Evolutionary conservation across 2,888 invertebrate species (phyloP), one percentile per base, ranked within the genome.

Genomic region (Drosophila paranaensis): DNA sequence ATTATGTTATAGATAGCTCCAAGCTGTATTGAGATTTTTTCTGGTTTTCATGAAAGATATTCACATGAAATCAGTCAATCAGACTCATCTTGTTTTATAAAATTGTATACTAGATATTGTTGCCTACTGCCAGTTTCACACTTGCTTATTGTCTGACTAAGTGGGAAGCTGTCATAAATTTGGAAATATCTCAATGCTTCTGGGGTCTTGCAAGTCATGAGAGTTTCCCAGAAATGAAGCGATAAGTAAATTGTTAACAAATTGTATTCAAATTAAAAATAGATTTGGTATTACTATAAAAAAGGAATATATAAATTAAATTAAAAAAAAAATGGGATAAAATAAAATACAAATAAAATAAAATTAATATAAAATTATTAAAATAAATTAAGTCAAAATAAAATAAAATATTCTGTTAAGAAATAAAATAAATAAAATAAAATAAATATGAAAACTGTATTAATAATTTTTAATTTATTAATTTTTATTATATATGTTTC

Each of bases 121-220:
- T 3, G 6, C n/a, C 10, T n/a, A 30, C 16, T 6, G 10, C 11
- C 33, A 16, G 3, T 3, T 33, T 33, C 50, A 20, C n/a, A 13
- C 16, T 35, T 50, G 16, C 16, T 20, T 50, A 8, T 20, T 50
- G 16, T 20, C 65, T 75, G 67, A 67, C 75, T 64, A 64, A 62
- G 35, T 58, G 40, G 46, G 50, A 56, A 57, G 11, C 66, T 63
- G 60, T 67, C 60, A 63, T 35, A 14, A 42, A 54, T 35, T 51
- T 46, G 39, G 20, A n/a, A 63, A 69, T 55, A 35, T 39, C 27
- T n/a, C 33, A 3, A 11, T n/a, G 25, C 10, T 35, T 33, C 16
- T 39, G 30, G 10, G 48, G 20, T 39, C 27, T 63, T 42, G 51
- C 60, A 61, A 27, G 20, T 60, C 3, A 37, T 33, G 9, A 45